Conservation (phyloP, 2,113 vertebrate species). For the Gobiocypris rarus region DNA sequence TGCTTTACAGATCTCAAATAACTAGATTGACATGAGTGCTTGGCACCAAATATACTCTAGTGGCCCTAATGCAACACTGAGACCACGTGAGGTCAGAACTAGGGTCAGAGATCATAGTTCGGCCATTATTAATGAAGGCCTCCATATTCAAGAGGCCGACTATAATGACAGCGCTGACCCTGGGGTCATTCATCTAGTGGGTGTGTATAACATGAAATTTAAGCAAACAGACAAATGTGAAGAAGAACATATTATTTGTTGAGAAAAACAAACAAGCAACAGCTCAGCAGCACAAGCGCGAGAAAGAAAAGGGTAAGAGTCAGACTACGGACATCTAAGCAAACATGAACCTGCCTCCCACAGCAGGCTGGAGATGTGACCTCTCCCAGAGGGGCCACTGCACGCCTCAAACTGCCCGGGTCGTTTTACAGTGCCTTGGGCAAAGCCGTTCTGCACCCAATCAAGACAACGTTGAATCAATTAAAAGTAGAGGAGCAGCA, state of each 20-base stretch:
- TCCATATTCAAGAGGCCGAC: conserved; percentile 65
- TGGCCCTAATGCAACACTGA: conserved; percentile 46
- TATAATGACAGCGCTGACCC: conserved; percentile 65
- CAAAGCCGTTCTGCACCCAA: conserved; percentile 25
- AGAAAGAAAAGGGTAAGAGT: not conserved
- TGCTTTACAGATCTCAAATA: conserved; percentile 47
- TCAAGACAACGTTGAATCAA: conserved; percentile 50
- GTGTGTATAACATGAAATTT: conserved; percentile 29
- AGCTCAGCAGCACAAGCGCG: not conserved
- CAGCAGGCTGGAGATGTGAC: conserved; percentile 41
- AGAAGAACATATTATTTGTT: conserved; percentile 46
- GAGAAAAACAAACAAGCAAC: conserved; percentile 49
- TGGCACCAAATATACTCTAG: conserved; percentile 51
- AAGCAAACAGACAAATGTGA: conserved; percentile 42
- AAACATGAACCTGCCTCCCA: conserved; percentile 33
- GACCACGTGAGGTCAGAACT: conserved; percentile 64
- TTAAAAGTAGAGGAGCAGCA: conserved; percentile 46
- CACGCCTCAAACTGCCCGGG: not conserved
- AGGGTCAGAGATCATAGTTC: conserved; percentile 71
- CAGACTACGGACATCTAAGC: conserved; percentile 7
- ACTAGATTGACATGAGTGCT: conserved; percentile 45
- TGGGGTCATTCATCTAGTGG: conserved; percentile 61
- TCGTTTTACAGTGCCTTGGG: conserved; percentile 35
- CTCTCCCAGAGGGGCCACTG: conserved; percentile 42
- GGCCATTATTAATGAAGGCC: conserved; percentile 73